These are phyloP conservation scores for Drosophila anceps DNA, from an alignment of 2,888 invertebrate species.

Conservation along the genomic window DNA sequence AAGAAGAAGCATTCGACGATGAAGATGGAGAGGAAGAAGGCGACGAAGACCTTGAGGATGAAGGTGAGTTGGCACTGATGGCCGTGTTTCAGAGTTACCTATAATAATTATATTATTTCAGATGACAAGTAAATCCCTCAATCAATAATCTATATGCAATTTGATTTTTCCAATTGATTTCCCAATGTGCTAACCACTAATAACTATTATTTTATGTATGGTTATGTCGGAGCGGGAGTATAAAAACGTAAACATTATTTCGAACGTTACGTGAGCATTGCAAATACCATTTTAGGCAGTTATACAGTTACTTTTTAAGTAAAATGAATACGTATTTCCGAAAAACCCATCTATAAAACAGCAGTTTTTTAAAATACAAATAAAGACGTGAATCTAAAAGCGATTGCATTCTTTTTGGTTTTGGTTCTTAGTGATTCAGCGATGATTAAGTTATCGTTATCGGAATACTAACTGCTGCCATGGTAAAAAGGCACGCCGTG, in stretches of 20 bases:
- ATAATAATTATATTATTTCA: slow-evolving; percentile 41
- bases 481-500: not conserved
- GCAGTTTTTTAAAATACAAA: slow-evolving; percentile 64
- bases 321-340: slow-evolving; percentile 54
- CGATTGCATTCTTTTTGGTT: slow-evolving; percentile 6
- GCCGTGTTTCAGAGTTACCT: not conserved
- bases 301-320: slow-evolving; percentile 57
- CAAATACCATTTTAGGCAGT: slow-evolving; percentile 53
- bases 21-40: slow-evolving; percentile 81
- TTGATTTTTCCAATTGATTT: slow-evolving; percentile 46
- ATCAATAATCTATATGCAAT: slow-evolving; percentile 34
- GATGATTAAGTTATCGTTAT: slow-evolving; percentile 21
- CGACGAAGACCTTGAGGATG: slow-evolving; percentile 70
- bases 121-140: slow-evolving; percentile 78
- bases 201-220: slow-evolving; percentile 52
- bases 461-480: not conserved
- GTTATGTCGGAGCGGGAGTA: slow-evolving; percentile 36
- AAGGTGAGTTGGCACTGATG: slow-evolving; percentile 43
- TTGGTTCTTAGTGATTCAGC: not conserved
- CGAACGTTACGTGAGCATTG: slow-evolving; percentile 42
- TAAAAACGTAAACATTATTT: slow-evolving; percentile 32
- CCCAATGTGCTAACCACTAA: slow-evolving; percentile 55
- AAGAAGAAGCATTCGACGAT: slow-evolving; percentile 84
- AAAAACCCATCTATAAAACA: slow-evolving; percentile 49
- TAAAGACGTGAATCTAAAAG: slow-evolving; percentile 55